Evolutionary conservation across 2,113 vertebrate genomes (phyloP), one percentile per base, ranked within the genome.

Genomic region (Gobiocypris rarus): DNA sequence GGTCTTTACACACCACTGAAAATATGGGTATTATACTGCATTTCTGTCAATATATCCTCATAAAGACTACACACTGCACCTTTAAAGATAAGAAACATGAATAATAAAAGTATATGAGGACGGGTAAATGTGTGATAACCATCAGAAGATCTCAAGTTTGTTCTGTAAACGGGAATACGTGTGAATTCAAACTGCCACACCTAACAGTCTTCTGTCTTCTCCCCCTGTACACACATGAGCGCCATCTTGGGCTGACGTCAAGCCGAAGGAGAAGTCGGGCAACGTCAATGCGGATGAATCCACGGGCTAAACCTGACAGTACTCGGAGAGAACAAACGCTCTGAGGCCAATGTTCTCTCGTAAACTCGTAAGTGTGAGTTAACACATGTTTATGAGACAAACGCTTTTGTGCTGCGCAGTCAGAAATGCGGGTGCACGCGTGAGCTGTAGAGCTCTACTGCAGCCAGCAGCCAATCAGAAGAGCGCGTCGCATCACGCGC

Each of bases 381-480:
- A 45, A 3, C 9, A 24, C 69, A 0, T 14, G 10, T 24, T 45
- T 71, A 0, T 1, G 22, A 15, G 22, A 0, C 5, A 14, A 65
- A 65, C 0, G 61, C 26, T 31, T 54, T 9, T 2, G 26, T 3
- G 11, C 67, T 28, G 43, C 13, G 48, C 48, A 10, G 5, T n/a
- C 5, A 31, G 59, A 11, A 8, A 31, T 50, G 78, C 77, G 77
- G 77, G 83, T 5, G 65, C 31, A 52, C 75, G 67, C 67, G 54
- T 76, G 84, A 63, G 24, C 65, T 73, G 89, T 90, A 90, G 89
- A 90, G 83, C 19, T 90, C 89, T 90, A 90, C 89, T 89, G 89
- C 52, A 70, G 79, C 43, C 11, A 24, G 67, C 83, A 87, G 83
- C 89, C 88, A 90, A 90, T 89, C 81, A 67, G 52, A 77, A 17